Evolutionary conservation across 2,113 vertebrate genomes (phyloP), one percentile per base, ranked within the genome.

Genomic region (Micromys minutus): DNA sequence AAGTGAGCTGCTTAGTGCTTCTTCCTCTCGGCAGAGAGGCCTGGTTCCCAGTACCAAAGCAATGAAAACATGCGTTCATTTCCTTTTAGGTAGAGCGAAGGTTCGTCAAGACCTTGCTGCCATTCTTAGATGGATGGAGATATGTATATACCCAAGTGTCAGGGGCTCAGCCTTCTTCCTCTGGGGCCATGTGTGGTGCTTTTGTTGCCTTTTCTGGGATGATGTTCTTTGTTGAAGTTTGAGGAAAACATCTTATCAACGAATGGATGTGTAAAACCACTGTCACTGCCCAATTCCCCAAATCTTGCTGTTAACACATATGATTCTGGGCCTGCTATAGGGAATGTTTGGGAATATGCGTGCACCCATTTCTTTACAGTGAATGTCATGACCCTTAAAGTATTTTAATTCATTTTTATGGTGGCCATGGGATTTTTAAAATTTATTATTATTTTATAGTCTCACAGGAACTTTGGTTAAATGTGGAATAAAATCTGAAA

Each of bases 371-470:
- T 76, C 94, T 87, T 89, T 57, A 96, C 95, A 96, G 36, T 95
- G 91, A 96, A 93, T 94, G 59, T 59, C 77, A 63, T 8, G 63
- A 50, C 83, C 87, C 77, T 93, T 90, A 29, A 94, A 87, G 69
- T 79, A 63, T 90, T 97, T 96, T 95, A 95, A 95, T 69, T 97
- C 69, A 95, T 95, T 96, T 96, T 96, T 86, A 90, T 89, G 74
- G 94, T 87, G 42, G 50, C 95, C 83, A 1, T 15, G 34, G 15
- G 13, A 34, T 92, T 87, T 76, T 69, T 80, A 42, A 45, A 45
- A 45, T 26, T 5, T 45, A 75, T 45, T 39, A 42, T 72, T 72
- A 71, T 72, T 22, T 47, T 45, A 92, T 75, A 95, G 89, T 94
- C 84, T 94, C 4, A 0, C 72, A 94, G 80, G 94, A 96, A 76